phyloP scores from a whole-genome alignment of 2,797 vertebrate genomes.

The Syngnathus rostellatus region DNA sequence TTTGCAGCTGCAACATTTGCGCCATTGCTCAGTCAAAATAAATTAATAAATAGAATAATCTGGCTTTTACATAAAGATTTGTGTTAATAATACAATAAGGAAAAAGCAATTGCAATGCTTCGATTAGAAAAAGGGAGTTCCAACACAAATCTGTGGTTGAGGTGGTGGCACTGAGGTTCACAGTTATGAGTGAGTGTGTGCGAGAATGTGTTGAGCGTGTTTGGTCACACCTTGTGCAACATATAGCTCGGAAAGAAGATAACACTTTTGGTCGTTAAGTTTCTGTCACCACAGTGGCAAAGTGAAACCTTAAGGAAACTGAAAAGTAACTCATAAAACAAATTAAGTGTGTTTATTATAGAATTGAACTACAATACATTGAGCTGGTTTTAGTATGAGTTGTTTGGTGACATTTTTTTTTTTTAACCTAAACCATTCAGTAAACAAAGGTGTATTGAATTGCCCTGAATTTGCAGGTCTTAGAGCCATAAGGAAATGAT shows the following conservation, averaged over 20 bases:
- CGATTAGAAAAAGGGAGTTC: conserved; percentile 7
- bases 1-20: neutral
- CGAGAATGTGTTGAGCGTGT: neutral
- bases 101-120: conserved; percentile 13
- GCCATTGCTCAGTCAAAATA: neutral
- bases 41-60: neutral
- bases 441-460: conserved; percentile 23
- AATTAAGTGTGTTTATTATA: conserved; percentile 56
- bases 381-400: conserved; percentile 20
- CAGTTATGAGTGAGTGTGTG: conserved; percentile 11
- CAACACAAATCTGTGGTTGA: conserved; percentile 47
- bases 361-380: conserved; percentile 43
- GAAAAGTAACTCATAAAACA: conserved; percentile 39
- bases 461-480: conserved; percentile 18
- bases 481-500: conserved; percentile 22
- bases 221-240: conserved; percentile 20
- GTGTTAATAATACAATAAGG: conserved; percentile 6
- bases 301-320: conserved; percentile 17
- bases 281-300: conserved; percentile 54
- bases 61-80: neutral
- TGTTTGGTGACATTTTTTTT: conserved; percentile 3
- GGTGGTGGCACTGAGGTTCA: conserved; percentile 51
- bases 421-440: neutral
- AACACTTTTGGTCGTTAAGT: conserved; percentile 28
- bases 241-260: neutral